Evolutionary conservation across 2,113 vertebrate species (phyloP).

Genomic region (Paradisaea rubra): DNA sequence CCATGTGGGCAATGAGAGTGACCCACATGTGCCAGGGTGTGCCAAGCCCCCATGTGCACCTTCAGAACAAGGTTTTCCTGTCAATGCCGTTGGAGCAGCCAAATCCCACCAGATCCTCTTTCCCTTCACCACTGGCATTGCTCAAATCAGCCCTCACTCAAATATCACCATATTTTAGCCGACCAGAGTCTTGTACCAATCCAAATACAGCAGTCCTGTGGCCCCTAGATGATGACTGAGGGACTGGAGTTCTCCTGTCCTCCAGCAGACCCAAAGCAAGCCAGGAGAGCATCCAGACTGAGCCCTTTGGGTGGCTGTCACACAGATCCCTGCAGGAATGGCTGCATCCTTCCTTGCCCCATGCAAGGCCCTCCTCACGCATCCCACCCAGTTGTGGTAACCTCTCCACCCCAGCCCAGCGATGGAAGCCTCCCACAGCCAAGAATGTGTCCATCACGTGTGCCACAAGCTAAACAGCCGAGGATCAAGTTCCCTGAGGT

Average conservation of each 20-base stretch:
- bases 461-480: not conserved
- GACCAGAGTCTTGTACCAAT: not conserved
- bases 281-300: not conserved
- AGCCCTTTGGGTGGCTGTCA: not conserved
- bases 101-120: not conserved
- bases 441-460: not conserved
- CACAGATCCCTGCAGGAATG: not conserved
- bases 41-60: not conserved
- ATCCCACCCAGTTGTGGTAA: not conserved
- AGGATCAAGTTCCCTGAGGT: not conserved
- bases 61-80: not conserved
- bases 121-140: not conserved
- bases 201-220: accelerated
- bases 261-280: not conserved
- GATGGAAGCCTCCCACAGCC: not conserved
- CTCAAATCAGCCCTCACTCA: not conserved
- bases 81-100: not conserved
- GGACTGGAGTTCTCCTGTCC: not conserved
- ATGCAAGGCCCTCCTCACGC: accelerated
- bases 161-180: not conserved
- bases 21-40: not conserved
- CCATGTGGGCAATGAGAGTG: not conserved
- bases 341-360: not conserved
- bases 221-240: not conserved
- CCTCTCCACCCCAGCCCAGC: not conserved